A percentile compares a stretch with the other conserved stretches of the same genome.
These are phyloP conservation scores for Odocoileus virginianus DNA, from an alignment of 2,113 vertebrate species.

Conservation along the genomic window DNA sequence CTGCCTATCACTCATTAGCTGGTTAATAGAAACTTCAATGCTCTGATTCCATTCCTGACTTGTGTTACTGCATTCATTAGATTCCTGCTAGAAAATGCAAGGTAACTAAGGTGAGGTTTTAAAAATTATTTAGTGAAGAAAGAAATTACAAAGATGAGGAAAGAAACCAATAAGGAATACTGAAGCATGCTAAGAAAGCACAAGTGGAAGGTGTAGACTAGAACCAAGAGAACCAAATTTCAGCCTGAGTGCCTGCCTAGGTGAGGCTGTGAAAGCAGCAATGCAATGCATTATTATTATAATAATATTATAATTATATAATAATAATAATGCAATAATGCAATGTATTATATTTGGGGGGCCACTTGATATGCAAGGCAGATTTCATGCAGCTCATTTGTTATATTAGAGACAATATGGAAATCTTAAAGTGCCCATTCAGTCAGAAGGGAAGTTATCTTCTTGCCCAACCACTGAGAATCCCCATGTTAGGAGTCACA, in stretches of 20 bases:
- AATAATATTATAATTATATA: no score
- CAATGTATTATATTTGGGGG: constrained; percentile 87
- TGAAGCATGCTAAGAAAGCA: not conserved
- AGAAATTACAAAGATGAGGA: not conserved
- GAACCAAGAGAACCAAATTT: constrained; percentile 80
- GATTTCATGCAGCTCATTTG: constrained; percentile 87
- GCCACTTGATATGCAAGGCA: constrained; percentile 90
- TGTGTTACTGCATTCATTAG: not conserved
- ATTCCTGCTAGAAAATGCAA: not conserved
- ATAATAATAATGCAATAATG: no score
- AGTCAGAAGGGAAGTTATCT: constrained; percentile 86
- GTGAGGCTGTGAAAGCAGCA: constrained; percentile 87
- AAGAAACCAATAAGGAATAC: not conserved
- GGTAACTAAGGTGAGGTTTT: not conserved
- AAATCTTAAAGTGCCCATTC: constrained; percentile 89
- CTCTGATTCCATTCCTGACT: not conserved
- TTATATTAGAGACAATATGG: constrained; percentile 93
- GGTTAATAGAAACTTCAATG: not conserved
- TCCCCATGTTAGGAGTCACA: constrained; percentile 81
- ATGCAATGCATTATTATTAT: constrained; percentile 86
- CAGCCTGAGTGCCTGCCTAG: constrained; percentile 77
- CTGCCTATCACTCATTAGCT: not conserved
- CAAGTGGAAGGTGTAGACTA: constrained; percentile 74
- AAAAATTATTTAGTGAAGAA: not conserved
- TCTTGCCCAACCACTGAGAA: constrained; percentile 84